A percentile compares a stretch with the other conserved stretches of the same genome.
phyloP scores from a whole-genome alignment of 1,140 invertebrate species.

The Drosophila asahinai region DNA sequence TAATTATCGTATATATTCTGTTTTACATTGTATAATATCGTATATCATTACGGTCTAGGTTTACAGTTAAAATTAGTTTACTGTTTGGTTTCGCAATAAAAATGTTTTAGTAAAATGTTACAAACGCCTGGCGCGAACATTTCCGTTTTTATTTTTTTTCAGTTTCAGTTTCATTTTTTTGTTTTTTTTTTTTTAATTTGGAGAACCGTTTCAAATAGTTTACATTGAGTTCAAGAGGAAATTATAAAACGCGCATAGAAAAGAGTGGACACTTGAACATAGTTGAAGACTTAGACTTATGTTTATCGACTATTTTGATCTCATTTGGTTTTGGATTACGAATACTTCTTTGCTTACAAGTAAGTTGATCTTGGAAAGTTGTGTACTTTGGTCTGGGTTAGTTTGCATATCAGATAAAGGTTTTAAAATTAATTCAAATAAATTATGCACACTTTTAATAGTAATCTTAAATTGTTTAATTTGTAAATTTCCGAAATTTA shows the following conservation, averaged over 20 bases:
- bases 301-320: slow-evolving; percentile 55
- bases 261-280: slow-evolving; percentile 42
- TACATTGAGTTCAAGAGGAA: slow-evolving; percentile 38
- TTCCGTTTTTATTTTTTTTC: background rate
- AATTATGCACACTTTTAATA: too few species aligned
- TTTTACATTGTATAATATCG: slow-evolving; percentile 60
- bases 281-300: slow-evolving; percentile 41
- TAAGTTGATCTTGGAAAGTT: slow-evolving; percentile 11
- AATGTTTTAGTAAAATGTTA: slow-evolving; percentile 45
- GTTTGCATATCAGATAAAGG: background rate
- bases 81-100: slow-evolving; percentile 40
- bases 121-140: slow-evolving; percentile 51
- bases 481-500: background rate
- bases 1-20: slow-evolving; percentile 55
- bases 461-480: too few species aligned
- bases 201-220: slow-evolving; percentile 41
- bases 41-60: slow-evolving; percentile 49
- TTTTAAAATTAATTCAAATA: background rate
- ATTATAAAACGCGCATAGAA: slow-evolving; percentile 16
- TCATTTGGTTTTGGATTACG: slow-evolving; percentile 41
- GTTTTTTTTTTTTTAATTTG: background rate
- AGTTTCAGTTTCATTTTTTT: background rate
- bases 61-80: slow-evolving; percentile 49
- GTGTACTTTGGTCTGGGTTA: slow-evolving; percentile 5
- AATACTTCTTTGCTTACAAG: slow-evolving; percentile 24